Conservation (phyloP, 2,113 vertebrate species). For the Xiphophorus couchianus region DNA sequence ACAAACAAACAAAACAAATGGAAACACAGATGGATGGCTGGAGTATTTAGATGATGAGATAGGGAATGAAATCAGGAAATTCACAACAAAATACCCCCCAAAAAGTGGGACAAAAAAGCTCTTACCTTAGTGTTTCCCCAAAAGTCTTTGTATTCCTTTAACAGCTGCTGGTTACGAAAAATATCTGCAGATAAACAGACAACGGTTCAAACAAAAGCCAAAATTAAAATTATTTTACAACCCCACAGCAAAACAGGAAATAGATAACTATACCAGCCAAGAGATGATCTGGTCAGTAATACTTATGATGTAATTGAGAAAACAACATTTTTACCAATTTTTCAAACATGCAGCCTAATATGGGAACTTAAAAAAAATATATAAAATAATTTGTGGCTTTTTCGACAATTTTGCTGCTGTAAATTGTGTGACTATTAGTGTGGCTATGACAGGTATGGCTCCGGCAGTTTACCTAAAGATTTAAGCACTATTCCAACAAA, state of each 20-base stretch:
- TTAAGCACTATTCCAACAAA: background rate
- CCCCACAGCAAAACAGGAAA: background rate
- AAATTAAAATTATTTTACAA: background rate
- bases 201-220: background rate
- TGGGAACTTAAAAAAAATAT: background rate
- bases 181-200: slow-evolving; percentile 79
- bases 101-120: background rate
- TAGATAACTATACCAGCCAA: background rate
- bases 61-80: background rate
- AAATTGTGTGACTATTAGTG: background rate
- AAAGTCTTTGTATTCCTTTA: slow-evolving; percentile 96
- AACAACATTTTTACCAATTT: background rate
- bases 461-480: too few relatives aligned
- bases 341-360: background rate
- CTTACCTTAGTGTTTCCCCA: slow-evolving; percentile 97
- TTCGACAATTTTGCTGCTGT: background rate
- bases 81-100: background rate
- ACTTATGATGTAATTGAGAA: background rate
- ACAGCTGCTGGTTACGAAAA: slow-evolving; percentile 91
- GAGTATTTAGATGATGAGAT: background rate
- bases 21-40: background rate
- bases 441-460: background rate
- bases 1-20: background rate
- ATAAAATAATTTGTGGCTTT: background rate
- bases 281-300: background rate